Evolutionary conservation across 1,140 invertebrate species (phyloP).

Genomic region (Drosophila malerkotliana): DNA sequence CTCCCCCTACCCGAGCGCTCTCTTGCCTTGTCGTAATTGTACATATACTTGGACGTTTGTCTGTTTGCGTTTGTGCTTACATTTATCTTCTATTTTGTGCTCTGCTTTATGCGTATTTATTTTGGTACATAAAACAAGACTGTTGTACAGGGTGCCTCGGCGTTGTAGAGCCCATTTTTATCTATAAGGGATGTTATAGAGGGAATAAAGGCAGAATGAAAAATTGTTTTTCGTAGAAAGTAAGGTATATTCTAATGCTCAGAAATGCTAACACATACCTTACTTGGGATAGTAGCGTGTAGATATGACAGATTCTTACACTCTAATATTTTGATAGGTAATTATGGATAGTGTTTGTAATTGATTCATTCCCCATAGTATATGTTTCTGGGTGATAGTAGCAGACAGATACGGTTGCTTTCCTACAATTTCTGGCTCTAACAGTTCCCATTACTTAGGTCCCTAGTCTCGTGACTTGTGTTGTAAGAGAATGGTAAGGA

Average conservation of each 20-base stretch:
- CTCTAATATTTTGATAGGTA: too few relatives aligned
- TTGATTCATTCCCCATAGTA: too few relatives aligned
- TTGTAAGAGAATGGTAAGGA: constrained; percentile 15
- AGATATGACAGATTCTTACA: too few relatives aligned
- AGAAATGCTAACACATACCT: too few relatives aligned
- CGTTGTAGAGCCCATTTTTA: background rate
- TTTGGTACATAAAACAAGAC: constrained; percentile 79
- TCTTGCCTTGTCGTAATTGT: constrained; percentile 49
- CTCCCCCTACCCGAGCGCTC: constrained; percentile 9
- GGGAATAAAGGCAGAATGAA: background rate
- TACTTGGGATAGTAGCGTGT: too few relatives aligned
- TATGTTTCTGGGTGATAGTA: too few relatives aligned
- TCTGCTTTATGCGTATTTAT: constrained; percentile 73
- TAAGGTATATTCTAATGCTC: background rate
- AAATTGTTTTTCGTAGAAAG: too few relatives aligned
- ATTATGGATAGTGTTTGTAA: too few relatives aligned
- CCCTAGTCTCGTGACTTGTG: constrained; percentile 38
- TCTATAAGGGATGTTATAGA: background rate
- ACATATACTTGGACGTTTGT: constrained; percentile 47
- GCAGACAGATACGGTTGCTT: too few relatives aligned
- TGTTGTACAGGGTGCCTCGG: constrained; percentile 64
- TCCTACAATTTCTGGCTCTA: too few relatives aligned
- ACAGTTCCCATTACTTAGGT: constrained; percentile 3
- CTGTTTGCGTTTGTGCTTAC: constrained; percentile 65
- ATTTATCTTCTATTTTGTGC: constrained; percentile 75